Percentiles rank a stretch among this genome's conserved stretches.
Evolutionary conservation across 2,113 vertebrate species (phyloP).

Genomic region (Heptranchias perlo): DNA sequence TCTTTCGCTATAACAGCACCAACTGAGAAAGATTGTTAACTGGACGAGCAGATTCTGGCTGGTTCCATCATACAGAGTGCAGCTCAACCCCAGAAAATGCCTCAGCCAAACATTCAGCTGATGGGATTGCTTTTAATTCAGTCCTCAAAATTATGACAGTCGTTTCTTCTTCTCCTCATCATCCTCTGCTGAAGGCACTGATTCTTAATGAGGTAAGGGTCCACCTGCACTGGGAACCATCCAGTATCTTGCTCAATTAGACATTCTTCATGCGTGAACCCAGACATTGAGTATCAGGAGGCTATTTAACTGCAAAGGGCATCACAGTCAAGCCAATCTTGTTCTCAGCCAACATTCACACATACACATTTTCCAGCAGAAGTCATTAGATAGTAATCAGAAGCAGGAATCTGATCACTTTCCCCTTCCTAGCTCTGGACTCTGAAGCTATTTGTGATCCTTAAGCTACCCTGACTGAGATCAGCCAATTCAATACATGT

Average conservation of each 20-base stretch:
- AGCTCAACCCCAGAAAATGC: not conserved
- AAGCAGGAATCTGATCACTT: not conserved
- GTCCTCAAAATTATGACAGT: not conserved
- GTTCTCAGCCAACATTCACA: not conserved
- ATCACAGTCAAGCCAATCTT: not conserved
- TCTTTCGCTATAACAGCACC: not conserved
- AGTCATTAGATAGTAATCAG: not conserved
- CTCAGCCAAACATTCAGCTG: not conserved
- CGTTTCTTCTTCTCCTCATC: not conserved
- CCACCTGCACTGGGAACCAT: not conserved
- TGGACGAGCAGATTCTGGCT: not conserved
- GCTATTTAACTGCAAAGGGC: not conserved
- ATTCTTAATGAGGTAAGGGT: not conserved
- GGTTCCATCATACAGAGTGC: not conserved
- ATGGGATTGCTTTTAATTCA: not conserved
- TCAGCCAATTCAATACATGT: not conserved
- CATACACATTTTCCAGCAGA: not conserved
- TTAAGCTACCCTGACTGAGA: not conserved
- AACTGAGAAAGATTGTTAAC: not conserved
- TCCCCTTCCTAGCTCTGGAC: not conserved
- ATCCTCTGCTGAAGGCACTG: not conserved
- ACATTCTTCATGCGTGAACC: not conserved
- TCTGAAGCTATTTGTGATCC: not conserved
- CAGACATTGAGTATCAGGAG: not conserved
- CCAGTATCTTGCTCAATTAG: not conserved